Base-by-base conservation (phyloP, 2,888 invertebrate genomes). In the Nomada flava region DNA sequence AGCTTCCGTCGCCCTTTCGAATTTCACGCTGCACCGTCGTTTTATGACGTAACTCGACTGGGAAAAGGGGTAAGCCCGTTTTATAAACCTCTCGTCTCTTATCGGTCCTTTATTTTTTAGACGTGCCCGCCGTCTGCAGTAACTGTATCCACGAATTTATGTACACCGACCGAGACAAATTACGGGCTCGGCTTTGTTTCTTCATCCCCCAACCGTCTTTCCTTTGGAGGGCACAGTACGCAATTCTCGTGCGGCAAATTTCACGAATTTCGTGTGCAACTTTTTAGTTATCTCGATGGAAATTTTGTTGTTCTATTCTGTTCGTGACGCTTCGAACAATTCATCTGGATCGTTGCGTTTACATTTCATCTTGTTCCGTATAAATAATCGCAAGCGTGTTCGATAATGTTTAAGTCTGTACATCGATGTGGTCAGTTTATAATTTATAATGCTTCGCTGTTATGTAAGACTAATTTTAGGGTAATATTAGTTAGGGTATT, bases 81-180 rank as follows among this genome's bases (percentile, higher is more conserved):
- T 75, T 62, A 75, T 69, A 62, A 69, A 69, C 69, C 75, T 52
- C 36, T 52, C 60, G 52, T 36, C 36, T 36, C 36, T 36, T 36
- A 36, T 36, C 36, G 36, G 36, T 1, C 36, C 7, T 36, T 36
- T 36, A 9, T 36, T 7, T 62, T 69, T 75, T 47, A 62, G 62
- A 75, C 23, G 47, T 20, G 23, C 52, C 44, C 53, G 44, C 52
- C 15, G 23, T 42, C 29, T 13, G 57, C 62, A 52, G 65, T 72
- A 72, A 72, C 59, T 72, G 59, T 52, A 65, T 72, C 52, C n/a
- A 18, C 57, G 59, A 63, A 72, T 72, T 65, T 52, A 72, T 63
- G 76, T 47, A 15, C 42, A 13, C 11, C 26, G 2, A n/a, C 42
- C n/a, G 2, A 13, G 11, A 15, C 29, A 60, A 59, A 70, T 29